These are phyloP conservation scores for Nyctalus aviator DNA, from an alignment of 2,797 vertebrate genomes.

Conservation along the genomic window DNA sequence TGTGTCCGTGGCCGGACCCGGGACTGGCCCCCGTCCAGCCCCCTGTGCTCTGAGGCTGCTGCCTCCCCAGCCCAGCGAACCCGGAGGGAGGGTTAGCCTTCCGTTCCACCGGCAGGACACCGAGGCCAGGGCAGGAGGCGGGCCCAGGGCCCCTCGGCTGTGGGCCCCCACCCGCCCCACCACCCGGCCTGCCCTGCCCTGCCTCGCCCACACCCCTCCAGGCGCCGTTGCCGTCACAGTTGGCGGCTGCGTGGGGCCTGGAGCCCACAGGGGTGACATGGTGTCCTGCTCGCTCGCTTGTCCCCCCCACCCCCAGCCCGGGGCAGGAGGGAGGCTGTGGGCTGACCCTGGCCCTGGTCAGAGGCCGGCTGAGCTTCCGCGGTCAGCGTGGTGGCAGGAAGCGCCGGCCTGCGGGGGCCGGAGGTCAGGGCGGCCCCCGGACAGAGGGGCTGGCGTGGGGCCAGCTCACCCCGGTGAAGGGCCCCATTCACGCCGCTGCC, in stretches of 20 bases:
- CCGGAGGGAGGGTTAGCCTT: accelerated
- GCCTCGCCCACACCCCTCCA: neutral
- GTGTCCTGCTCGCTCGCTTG: neutral
- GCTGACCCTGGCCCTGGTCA: neutral
- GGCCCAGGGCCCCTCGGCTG: neutral
- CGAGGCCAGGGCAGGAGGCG: no score
- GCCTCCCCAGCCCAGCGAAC: neutral
- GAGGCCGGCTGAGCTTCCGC: neutral
- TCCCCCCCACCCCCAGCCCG: neutral
- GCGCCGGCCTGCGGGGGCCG: neutral
- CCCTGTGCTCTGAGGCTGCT: no score
- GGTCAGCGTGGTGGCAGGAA: neutral
- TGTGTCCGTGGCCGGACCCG: no score
- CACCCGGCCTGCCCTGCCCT: neutral
- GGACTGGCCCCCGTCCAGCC: no score
- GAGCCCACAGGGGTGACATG: neutral
- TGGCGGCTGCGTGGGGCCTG: no score
- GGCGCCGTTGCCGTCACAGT: accelerated
- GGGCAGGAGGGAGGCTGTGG: neutral
- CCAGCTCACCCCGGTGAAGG: neutral
- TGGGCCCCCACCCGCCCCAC: neutral
- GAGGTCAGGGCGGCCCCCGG: neutral
- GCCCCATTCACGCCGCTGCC: neutral
- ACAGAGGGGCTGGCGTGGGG: neutral
- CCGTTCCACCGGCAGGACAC: accelerated